Conservation (phyloP, 2,797 vertebrate species). For the Caiman crocodilus region DNA sequence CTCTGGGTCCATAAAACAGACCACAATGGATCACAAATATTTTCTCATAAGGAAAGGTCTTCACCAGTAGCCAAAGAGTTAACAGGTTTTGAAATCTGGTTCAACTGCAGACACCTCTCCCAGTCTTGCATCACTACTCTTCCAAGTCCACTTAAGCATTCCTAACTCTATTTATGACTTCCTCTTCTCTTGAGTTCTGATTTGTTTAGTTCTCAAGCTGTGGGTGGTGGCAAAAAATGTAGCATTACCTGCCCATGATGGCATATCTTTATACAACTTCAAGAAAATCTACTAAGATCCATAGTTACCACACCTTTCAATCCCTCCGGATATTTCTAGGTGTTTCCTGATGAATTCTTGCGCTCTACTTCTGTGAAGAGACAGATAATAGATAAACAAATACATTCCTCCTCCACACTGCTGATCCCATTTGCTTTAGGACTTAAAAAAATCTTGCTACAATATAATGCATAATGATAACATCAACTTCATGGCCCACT, state of each 20-base stretch:
- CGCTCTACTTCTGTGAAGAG: background rate
- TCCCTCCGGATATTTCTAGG: constrained; percentile 27
- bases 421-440: background rate
- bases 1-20: background rate
- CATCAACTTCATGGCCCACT: no score
- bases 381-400: background rate
- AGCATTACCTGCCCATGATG: constrained; percentile 63
- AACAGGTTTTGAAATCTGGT: background rate
- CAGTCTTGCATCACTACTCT: constrained; percentile 32
- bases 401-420: constrained; percentile 18
- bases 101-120: constrained; percentile 49
- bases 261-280: constrained; percentile 57
- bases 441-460: no score
- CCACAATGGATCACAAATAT: background rate
- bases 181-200: constrained; percentile 65
- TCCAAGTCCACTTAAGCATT: constrained; percentile 70
- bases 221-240: constrained; percentile 55
- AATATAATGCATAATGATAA: no score
- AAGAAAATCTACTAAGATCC: constrained; percentile 55
- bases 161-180: constrained; percentile 68
- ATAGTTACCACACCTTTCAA: background rate
- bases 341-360: background rate
- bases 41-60: constrained; percentile 48
- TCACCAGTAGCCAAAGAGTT: constrained; percentile 38
- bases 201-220: constrained; percentile 40